Base-by-base conservation (phyloP, 2,888 invertebrate species). In the Merodon equestris region DNA sequence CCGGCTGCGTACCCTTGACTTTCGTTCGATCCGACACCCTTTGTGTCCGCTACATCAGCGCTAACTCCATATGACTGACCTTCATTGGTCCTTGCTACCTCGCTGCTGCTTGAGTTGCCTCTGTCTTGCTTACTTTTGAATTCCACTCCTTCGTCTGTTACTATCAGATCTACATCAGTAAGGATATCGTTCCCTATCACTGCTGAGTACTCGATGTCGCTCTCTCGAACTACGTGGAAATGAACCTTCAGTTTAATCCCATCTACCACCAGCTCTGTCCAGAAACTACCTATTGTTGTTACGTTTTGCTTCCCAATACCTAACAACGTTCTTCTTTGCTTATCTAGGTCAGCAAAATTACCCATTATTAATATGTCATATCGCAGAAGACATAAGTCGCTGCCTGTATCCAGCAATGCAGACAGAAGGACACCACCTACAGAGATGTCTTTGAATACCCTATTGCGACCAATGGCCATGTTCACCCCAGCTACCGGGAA, bases 331-430 rank as follows among this genome's bases (percentile, higher is more conserved):
- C 38, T 72, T n/a, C 42, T 64, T 0, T 0, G 27, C 1, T 15
- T 5, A 1, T 64, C 14, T 5, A 64, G 10, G 19, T 63, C 38
- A 1, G 38, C 38, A 3, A 10, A 13, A 1, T 45, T 45, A 18
- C 67, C 17, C 40, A 68, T 45, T 1, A 54, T 17, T 1, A 72
- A 15, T 15, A 38, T 48, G 12, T 76, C 68, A 40, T 53, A 54
- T 13, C 72, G 14, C 9, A 76, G 3, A 2, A 71, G 36, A 18
- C 51, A 51, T 0, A 63, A 9, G 15, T 73, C 68, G 17, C 74
- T 67, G 2, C 67, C 63, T 1, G 67, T 72, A 13, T 72, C 67
- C 3, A 67, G 40, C 15, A 81, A 34, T 1, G 71, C 75, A 10
- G 53, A 73, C 45, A 73, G 10, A 9, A 14, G 12, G 38, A 19